Conservation (phyloP, 2,113 vertebrate species). For the Mohoua ochrocephala region DNA sequence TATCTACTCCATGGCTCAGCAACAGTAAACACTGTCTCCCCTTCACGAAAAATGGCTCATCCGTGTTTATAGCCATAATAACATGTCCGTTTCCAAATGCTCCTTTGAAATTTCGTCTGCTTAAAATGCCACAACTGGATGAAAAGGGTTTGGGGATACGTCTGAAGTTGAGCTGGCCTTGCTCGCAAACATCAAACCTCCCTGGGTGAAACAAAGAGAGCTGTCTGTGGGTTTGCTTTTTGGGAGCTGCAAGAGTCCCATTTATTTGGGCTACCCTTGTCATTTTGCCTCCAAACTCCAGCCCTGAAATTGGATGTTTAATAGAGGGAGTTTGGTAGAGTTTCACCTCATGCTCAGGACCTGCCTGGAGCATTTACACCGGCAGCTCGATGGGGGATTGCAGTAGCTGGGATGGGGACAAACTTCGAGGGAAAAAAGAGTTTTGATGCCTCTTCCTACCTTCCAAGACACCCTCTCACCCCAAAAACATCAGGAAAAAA, state of each 20-base stretch:
- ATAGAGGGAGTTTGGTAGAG: background rate
- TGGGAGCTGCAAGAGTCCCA: background rate
- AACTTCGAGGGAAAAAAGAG: background rate
- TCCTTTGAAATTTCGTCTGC: background rate
- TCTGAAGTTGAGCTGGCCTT: background rate
- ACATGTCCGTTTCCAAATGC: background rate
- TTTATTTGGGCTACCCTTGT: background rate
- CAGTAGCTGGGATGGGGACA: too few species aligned
- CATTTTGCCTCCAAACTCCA: background rate
- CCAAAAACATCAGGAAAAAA: background rate
- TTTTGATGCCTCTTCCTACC: background rate
- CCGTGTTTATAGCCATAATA: background rate
- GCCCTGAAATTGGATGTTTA: background rate
- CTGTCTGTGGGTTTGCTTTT: background rate
- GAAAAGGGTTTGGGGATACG: background rate
- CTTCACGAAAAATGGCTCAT: background rate
- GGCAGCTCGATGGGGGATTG: background rate
- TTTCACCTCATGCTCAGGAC: background rate
- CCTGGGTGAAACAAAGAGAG: fast-evolving
- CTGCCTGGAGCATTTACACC: background rate
- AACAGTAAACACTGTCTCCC: background rate
- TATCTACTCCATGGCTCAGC: background rate
- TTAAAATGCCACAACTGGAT: background rate
- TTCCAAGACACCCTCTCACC: fast-evolving
- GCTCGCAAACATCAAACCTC: background rate